Evolutionary conservation across 37 sponge, comb jelly and placozoan species (phyloP).

Genomic region (Chondrilla cf. caribensis): DNA sequence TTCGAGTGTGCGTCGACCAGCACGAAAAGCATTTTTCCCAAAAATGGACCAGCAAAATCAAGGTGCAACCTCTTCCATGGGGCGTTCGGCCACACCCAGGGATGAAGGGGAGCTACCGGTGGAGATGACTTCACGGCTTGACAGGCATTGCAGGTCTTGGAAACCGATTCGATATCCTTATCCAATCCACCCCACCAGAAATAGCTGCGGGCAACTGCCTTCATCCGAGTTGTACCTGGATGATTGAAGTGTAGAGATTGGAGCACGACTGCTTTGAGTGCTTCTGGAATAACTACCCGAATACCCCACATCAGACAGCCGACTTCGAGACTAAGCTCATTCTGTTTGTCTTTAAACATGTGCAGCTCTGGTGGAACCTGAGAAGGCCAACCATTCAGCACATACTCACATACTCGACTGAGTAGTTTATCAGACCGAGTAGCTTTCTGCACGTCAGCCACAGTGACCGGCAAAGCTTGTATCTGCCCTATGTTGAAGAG

Average conservation of each 20-base stretch:
- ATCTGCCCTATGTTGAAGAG: constrained; percentile 18
- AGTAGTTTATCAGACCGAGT: neutral
- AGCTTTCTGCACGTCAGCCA: neutral
- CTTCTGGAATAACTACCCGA: constrained; percentile 18
- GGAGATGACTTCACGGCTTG: constrained; percentile 25
- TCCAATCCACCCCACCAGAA: constrained; percentile 49
- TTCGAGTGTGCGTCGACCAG: constrained; percentile 37
- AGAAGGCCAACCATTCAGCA: constrained; percentile 17
- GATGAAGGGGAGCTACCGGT: constrained; percentile 26
- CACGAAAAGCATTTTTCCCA: constrained; percentile 17
- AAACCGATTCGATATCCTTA: constrained; percentile 20
- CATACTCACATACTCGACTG: constrained; percentile 4
- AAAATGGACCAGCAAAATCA: constrained; percentile 33
- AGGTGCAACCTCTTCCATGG: constrained; percentile 37
- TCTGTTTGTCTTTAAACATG: neutral
- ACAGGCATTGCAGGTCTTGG: constrained; percentile 18
- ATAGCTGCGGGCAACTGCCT: constrained; percentile 12
- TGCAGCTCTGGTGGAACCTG: neutral
- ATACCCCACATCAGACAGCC: constrained; percentile 49
- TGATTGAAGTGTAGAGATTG: constrained; percentile 16
- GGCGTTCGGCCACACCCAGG: constrained; percentile 38
- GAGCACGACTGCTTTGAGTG: neutral
- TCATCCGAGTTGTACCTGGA: constrained; percentile 32
- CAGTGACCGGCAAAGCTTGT: constrained; percentile 6
- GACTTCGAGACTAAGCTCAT: constrained; percentile 22